phyloP scores from a whole-genome alignment of 2,797 vertebrate genomes.

The Pseudotriccus pelzelni region DNA sequence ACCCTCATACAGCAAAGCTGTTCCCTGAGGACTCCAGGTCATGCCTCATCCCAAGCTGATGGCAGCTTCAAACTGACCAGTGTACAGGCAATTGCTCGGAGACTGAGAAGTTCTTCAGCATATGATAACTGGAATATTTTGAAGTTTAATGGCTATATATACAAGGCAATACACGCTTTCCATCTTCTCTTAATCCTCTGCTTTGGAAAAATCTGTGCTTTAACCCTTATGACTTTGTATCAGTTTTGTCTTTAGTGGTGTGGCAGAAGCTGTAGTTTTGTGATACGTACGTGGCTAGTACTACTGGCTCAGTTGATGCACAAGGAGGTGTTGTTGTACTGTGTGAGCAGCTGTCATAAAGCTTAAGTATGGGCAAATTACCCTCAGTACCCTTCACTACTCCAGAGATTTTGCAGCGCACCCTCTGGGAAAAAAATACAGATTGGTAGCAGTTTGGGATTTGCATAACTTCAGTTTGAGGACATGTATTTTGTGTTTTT shows the following conservation, averaged over 20 bases:
- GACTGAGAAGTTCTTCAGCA: not conserved
- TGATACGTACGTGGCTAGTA: not conserved
- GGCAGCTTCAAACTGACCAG: not conserved
- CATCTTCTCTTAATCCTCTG: not conserved
- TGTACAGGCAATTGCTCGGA: not conserved
- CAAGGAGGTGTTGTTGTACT: not conserved
- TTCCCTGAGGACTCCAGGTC: not conserved
- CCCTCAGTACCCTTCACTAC: not conserved
- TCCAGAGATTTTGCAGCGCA: not conserved
- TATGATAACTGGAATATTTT: not conserved
- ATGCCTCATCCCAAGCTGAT: not conserved
- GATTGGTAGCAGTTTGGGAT: not conserved
- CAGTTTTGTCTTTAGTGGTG: not conserved
- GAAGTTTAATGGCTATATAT: not conserved
- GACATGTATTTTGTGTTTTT: not conserved
- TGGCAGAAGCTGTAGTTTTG: not conserved
- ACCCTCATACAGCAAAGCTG: not conserved
- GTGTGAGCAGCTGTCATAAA: not conserved
- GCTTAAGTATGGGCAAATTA: not conserved
- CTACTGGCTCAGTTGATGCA: not conserved
- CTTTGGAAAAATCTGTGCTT: not conserved
- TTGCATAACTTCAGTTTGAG: not conserved
- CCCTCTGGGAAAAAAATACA: not conserved
- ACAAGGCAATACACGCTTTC: not conserved
- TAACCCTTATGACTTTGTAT: not conserved